Evolutionary conservation across 2,888 invertebrate genomes (phyloP), one percentile per base, ranked within the genome.

Genomic region (Strigamia maritima): DNA sequence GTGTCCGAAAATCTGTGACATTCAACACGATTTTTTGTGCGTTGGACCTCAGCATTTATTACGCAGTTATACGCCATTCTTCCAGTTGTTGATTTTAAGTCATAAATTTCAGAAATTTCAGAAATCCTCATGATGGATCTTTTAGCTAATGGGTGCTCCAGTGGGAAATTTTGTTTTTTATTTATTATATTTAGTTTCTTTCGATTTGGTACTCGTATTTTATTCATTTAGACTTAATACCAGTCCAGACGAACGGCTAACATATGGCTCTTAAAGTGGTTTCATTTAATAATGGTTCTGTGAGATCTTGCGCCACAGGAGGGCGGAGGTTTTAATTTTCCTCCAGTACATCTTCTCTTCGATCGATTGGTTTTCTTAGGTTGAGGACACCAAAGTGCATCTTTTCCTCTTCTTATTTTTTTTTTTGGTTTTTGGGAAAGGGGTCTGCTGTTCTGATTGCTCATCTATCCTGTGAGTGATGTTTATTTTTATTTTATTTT

Each of bases 211-310:
- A 54, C 26, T 70, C 70, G 70, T 70, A 26, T 24, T 70, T 70
- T 70, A 70, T 70, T 70, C 70, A 28, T 10, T 12, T 70, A 70
- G 49, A 10, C 28, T 70, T 10, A 28, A 26, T 16, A 28, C 12
- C 26, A 22, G 60, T 65, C 14, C 16, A 4, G 14, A 14, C 70
- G 26, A 3, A 70, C 12, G 70, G 70, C 26, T 70, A 70, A 70
- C 70, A 28, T 16, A 28, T 70, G 70, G 70, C 70, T 70, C 70
- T 70, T 26, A 70, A 70, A 70, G 70, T 70, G 70, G 70, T 70
- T 70, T 70, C 70, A 70, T 70, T 70, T 70, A 70, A 70, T 70
- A 70, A 70, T 70, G 70, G 70, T 35, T 2, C 70, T 70, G 26
- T n/a, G 70, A 70, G 70, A 70, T 70, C 70, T 26, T 19, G 49